phyloP scores from a whole-genome alignment of 2,113 vertebrate species.

The Zosterops japonicus region DNA sequence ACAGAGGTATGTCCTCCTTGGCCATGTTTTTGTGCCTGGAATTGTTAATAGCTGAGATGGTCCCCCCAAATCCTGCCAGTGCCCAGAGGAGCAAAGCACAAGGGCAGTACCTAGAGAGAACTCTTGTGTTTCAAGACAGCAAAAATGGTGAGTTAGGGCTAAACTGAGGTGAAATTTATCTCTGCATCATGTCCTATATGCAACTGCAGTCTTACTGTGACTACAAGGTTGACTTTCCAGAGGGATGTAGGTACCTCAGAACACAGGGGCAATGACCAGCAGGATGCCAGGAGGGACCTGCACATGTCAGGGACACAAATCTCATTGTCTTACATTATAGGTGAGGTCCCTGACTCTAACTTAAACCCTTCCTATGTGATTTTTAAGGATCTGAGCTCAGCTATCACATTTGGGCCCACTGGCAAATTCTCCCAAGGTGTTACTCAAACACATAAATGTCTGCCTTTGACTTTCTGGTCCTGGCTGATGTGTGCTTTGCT shows the following conservation, averaged over 20 bases:
- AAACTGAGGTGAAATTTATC: not conserved
- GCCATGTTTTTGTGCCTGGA: not conserved
- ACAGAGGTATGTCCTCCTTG: not conserved
- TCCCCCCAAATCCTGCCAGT: not conserved
- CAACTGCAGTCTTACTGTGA: not conserved
- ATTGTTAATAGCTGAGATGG: not conserved
- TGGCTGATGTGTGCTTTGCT: not conserved
- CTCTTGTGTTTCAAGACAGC: not conserved
- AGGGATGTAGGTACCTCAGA: not conserved
- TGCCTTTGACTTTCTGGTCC: not conserved
- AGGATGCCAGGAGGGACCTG: not conserved
- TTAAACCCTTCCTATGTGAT: not conserved
- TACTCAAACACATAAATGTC: not conserved
- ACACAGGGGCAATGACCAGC: not conserved
- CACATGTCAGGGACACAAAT: not conserved
- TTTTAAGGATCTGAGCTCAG: not conserved
- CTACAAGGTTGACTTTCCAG: not conserved
- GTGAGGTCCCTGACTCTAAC: not conserved
- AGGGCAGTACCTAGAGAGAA: not conserved
- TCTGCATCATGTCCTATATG: not conserved
- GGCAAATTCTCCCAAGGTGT: not conserved
- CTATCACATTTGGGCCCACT: not conserved
- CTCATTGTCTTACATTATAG: not conserved
- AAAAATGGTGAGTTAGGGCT: not conserved
- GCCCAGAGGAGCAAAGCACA: fast-evolving